Evolutionary conservation across 2,797 vertebrate genomes (phyloP), one percentile per base, ranked within the genome.

Genomic region (Microchirus variegatus): DNA sequence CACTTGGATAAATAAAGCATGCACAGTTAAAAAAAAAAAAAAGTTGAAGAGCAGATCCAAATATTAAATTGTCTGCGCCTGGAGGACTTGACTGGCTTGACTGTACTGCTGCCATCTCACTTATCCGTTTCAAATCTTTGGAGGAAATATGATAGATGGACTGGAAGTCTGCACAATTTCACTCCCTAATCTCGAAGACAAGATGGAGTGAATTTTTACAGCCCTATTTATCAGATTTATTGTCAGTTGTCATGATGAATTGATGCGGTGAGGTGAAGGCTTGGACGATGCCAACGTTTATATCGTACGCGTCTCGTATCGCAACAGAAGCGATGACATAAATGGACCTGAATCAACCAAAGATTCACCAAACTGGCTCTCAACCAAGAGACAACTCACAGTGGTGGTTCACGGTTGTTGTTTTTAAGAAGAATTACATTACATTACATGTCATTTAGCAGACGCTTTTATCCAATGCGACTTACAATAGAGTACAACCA

Each of bases 101-200:
- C 45, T 78, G 58, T 76, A 79, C 53, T 53, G 17, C 68, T 63
- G 70, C 73, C 76, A 79, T 79, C 38, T 66, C 11, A 0, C 54
- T 79, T 72, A 81, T 79, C 73, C 67, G 26, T 60, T 59, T 68
- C 16, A 75, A 63, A 77, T 79, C 67, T 70, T 59, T 54, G 36
- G 53, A 59, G 77, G 68, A 80, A 82, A 77, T 80, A 63, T 37
- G 57, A 77, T 26, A 15, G 16, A 57, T 53, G 61, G 63, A 69
- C 56, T 59, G 56, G 57, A 63, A 73, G 60, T 66, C 48, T 22
- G 70, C 55, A 70, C 51, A 63, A 72, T 70, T 70, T 75, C 4
- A 40, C 53, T 53, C 63, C 40, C 56, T 64, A 17, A 61, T 70
- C 58, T 46, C 11, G 9, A 14, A 10, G 9, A 59, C 52, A n/a